These are phyloP conservation scores for Protosalanx chinensis DNA, from an alignment of 2,797 vertebrate species.

Conservation along the genomic window DNA sequence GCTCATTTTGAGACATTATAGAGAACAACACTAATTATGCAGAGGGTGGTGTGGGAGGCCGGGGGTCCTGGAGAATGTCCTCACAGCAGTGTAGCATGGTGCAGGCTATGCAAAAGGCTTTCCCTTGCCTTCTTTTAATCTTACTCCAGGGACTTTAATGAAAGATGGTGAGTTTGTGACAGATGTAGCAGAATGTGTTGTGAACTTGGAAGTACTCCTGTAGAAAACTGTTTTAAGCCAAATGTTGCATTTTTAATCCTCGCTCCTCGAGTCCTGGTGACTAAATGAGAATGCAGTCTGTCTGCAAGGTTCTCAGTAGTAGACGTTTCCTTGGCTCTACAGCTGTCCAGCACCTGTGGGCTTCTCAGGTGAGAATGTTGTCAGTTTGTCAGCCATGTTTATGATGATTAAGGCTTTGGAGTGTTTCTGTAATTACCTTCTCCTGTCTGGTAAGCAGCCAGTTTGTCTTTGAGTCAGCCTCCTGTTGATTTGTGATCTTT, in stretches of 20 bases:
- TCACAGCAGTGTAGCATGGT: conserved; percentile 48
- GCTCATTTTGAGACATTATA: conserved; percentile 42
- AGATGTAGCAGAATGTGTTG: conserved; percentile 56
- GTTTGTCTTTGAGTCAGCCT: conserved; percentile 3
- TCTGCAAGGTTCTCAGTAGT: background rate
- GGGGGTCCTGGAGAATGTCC: conserved; percentile 29
- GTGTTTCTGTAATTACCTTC: conserved; percentile 11
- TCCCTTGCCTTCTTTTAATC: background rate
- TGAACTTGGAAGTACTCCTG: conserved; percentile 54
- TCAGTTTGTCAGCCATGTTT: background rate
- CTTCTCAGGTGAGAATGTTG: too few relatives aligned
- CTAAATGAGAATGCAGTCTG: conserved; percentile 31
- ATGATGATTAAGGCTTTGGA: background rate
- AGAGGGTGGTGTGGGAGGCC: conserved; percentile 25
- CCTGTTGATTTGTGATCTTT: background rate
- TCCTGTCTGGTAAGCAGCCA: background rate
- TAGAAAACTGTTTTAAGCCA: conserved; percentile 54
- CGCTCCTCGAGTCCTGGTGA: conserved; percentile 34
- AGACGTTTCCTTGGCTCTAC: too few relatives aligned
- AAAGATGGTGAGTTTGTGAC: conserved; percentile 58
- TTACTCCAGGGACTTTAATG: conserved; percentile 47
- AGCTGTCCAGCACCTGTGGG: too few relatives aligned
- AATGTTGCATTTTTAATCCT: conserved; percentile 66
- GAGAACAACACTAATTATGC: conserved; percentile 57
- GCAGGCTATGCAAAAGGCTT: conserved; percentile 38